These are phyloP conservation scores for Xanthia togata DNA, from an alignment of 2,888 invertebrate genomes.

Conservation along the genomic window DNA sequence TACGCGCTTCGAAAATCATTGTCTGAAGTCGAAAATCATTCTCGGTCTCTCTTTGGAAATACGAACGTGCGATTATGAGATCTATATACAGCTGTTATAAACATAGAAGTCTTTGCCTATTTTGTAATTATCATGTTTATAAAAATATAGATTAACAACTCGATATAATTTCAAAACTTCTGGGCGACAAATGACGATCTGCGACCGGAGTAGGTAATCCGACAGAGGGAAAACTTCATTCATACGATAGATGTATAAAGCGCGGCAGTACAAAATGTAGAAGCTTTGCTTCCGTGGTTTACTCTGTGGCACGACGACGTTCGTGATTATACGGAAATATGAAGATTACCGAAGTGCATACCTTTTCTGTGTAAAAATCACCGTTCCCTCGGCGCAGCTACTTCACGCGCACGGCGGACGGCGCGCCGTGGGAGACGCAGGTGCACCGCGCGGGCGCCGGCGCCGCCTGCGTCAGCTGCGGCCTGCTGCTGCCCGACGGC, in stretches of 20 bases:
- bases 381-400: conserved; percentile 89
- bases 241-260: background rate
- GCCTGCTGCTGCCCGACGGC: conserved; percentile 89
- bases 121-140: too few species aligned
- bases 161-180: too few species aligned
- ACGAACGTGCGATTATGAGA: too few species aligned
- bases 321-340: background rate
- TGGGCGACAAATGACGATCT: too few species aligned
- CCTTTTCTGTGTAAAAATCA: background rate
- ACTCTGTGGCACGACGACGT: background rate
- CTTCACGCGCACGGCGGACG: conserved; percentile 92
- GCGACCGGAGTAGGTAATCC: background rate
- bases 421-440: conserved; percentile 92
- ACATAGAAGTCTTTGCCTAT: too few species aligned
- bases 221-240: background rate
- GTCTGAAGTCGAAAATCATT: too few species aligned
- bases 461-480: conserved; percentile 93
- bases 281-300: background rate
- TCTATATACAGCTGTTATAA: too few species aligned
- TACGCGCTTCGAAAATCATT: too few species aligned
- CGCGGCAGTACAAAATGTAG: background rate
- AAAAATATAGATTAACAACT: too few species aligned
- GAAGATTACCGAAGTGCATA: background rate
- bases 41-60: too few species aligned
- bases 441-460: conserved; percentile 91